Conservation (phyloP, 2,113 vertebrate genomes). For the Catharus fuscescens region DNA sequence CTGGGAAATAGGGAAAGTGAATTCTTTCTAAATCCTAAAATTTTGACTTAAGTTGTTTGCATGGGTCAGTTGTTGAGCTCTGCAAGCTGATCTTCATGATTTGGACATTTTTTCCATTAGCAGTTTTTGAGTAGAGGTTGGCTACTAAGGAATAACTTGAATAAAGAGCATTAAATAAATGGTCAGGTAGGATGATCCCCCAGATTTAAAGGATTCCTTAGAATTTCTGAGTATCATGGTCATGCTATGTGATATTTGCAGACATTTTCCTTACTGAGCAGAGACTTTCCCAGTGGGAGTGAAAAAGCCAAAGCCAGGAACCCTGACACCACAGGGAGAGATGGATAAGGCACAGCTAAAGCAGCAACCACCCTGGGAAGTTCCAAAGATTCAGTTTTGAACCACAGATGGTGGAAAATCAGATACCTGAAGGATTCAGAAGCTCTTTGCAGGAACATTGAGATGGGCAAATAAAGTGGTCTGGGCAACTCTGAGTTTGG, state of each 20-base stretch:
- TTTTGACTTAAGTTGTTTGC: background rate
- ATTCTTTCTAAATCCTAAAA: slow-evolving; percentile 13
- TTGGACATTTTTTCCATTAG: background rate
- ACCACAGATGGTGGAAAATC: background rate
- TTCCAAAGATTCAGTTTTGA: background rate
- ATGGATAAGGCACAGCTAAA: background rate
- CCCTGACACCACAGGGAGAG: background rate
- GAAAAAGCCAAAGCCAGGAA: background rate
- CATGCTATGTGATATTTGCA: background rate
- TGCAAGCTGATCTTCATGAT: background rate
- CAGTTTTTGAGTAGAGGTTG: background rate
- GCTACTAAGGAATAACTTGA: background rate
- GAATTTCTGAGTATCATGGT: background rate
- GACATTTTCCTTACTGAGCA: background rate
- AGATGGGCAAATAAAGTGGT: background rate
- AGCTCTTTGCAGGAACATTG: background rate
- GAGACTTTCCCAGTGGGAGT: background rate
- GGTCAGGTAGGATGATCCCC: background rate
- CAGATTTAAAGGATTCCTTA: background rate
- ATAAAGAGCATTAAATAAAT: background rate
- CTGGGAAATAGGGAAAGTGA: background rate
- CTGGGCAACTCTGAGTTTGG: background rate
- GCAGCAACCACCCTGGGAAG: background rate
- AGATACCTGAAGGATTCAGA: background rate
- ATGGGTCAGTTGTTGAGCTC: background rate